Base-by-base conservation (phyloP, 2,888 invertebrate species). In the Drosophila conformis region DNA sequence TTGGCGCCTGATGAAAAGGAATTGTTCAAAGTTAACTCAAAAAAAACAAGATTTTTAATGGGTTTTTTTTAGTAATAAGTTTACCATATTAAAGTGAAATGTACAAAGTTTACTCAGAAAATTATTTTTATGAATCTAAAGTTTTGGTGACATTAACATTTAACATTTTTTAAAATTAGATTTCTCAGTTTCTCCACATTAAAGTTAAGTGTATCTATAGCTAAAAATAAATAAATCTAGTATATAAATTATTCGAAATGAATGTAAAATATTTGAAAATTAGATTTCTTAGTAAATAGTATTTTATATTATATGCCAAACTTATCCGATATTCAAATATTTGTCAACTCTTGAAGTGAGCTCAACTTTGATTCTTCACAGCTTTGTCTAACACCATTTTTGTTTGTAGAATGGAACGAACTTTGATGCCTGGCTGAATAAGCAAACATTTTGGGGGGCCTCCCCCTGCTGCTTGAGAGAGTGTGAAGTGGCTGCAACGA, bases 361-460 rank as follows among this genome's bases (percentile, higher is more conserved):
- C 21, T 54, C 36, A 46, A 60, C 27, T 38, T 38, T 38, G 29
- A 53, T 54, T 27, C 25, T 11, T n/a, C 42, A 42, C 42, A n/a
- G 10, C 5, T 46, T 11, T 46, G 27, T 21, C 56, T 11, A 31
- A 25, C 38, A 31, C 25, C 18, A 40, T 51, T 60, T 62, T 0
- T 79, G 62, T 82, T 85, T 85, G 76, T 73, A 76, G 87, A 82
- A 78, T 73, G 87, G 69, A 81, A 68, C 70, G 82, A 29, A 72
- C 67, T 80, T 68, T 76, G 73, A 82, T 76, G 87, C 58, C 69
- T 77, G 69, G 46, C 80, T 75, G 64, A 82, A 78, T 78, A 69
- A 54, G 68, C 67, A 84, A 87, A 85, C 78, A 82, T 71, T 84
- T 78, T 42, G 69, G 60, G 35, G 53, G 18, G 1, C 2, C 33